Evolutionary conservation across 2,888 invertebrate genomes (phyloP).

Genomic region (Abrostola tripartita): DNA sequence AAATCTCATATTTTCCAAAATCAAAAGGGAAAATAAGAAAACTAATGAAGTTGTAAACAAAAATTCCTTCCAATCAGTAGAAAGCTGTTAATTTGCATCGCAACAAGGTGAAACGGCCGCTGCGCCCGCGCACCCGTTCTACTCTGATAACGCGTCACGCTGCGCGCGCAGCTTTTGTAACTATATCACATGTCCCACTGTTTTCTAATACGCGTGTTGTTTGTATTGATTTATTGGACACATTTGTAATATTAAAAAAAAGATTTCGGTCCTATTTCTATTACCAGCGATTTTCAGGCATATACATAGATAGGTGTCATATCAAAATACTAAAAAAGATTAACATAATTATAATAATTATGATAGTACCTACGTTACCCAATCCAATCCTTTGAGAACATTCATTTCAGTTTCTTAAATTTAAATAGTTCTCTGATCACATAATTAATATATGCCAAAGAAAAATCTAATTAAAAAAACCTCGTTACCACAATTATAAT

Average conservation of each 20-base stretch:
- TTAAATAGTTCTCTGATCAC: too few relatives aligned
- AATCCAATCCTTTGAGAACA: too few relatives aligned
- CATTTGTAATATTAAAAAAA: neutral
- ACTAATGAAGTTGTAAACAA: constrained; percentile 32
- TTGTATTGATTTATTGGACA: constrained; percentile 29
- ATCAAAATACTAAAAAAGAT: too few relatives aligned
- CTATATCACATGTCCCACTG: constrained; percentile 51
- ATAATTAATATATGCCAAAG: too few relatives aligned
- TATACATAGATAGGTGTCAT: too few relatives aligned
- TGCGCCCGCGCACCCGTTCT: constrained; percentile 47
- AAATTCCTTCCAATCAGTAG: constrained; percentile 44
- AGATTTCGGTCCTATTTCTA: too few relatives aligned
- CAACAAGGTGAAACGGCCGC: constrained; percentile 36
- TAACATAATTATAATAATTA: neutral
- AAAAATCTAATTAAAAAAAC: too few relatives aligned
- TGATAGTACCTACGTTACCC: too few relatives aligned
- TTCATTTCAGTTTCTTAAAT: too few relatives aligned
- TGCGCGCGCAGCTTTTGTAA: constrained; percentile 43
- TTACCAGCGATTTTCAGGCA: too few relatives aligned
- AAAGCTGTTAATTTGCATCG: constrained; percentile 54
- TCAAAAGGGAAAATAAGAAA: constrained; percentile 19
- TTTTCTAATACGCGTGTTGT: constrained; percentile 44
- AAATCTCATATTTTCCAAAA: too few relatives aligned
- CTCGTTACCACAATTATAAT: too few relatives aligned
- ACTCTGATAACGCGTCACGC: constrained; percentile 59